These are phyloP conservation scores for Calcarius lapponicus DNA, from an alignment of 2,797 vertebrate genomes.

Conservation along the genomic window DNA sequence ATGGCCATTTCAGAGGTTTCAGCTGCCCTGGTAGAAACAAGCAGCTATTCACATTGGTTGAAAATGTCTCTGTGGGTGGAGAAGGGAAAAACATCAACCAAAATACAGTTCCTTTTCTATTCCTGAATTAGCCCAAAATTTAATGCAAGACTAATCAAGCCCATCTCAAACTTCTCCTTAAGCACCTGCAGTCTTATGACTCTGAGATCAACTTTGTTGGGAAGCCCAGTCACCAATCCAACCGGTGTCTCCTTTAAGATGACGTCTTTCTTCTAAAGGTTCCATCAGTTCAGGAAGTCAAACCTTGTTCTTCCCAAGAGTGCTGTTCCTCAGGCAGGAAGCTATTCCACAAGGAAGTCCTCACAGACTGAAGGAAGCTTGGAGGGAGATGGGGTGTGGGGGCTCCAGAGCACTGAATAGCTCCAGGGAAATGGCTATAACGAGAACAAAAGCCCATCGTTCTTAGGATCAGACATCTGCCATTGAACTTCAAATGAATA, in stretches of 20 bases:
- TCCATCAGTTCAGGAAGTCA: neutral
- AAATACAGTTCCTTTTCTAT: neutral
- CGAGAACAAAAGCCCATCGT: neutral
- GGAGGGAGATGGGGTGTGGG: neutral
- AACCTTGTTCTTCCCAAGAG: neutral
- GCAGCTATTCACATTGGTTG: neutral
- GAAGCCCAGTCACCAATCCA: neutral
- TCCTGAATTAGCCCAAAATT: neutral
- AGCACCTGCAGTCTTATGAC: neutral
- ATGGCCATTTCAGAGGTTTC: neutral
- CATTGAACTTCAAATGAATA: neutral
- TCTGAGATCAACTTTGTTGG: neutral
- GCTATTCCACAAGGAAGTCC: neutral
- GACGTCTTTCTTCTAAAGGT: neutral
- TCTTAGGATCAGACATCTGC: neutral
- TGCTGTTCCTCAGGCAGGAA: neutral
- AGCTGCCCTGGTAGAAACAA: neutral
- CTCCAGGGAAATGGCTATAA: neutral
- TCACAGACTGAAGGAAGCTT: neutral
- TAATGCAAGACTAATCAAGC: neutral
- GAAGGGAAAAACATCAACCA: neutral
- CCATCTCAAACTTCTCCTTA: neutral
- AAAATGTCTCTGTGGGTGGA: neutral
- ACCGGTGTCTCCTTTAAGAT: neutral
- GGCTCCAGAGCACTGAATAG: neutral